Base-by-base conservation (phyloP, 2,113 vertebrate species). In the Hystrix cristata region DNA sequence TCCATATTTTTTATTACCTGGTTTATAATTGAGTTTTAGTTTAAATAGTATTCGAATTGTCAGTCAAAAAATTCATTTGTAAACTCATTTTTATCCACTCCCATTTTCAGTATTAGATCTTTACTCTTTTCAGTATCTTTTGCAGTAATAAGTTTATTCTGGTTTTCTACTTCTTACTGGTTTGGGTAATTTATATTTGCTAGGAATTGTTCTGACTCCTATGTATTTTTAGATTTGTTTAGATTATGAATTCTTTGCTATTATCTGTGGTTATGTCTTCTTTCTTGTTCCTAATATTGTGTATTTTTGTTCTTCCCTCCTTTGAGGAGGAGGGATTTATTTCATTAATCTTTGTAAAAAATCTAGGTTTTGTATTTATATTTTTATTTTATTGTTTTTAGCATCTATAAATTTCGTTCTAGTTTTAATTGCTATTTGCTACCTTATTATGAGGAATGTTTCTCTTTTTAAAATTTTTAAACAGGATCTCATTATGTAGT, bases 151-250 rank as follows among this genome's bases (percentile, higher is more conserved):
- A 59, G 31, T 88, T 92, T 85, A 86, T 86, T 89, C 27, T 86
- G 34, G 19, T 43, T 88, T 92, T 78, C 65, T 5, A 51, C 3
- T 88, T 83, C 55, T 89, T 55, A 87, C 15, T 55, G 79, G 34
- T 53, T 94, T 95, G 69, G 64, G 34, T 64, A 27, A 93, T 84
- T 93, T 91, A 12, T 93, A 51, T 84, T 84, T 91, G 67, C 46
- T 60, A 67, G 55, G 16, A 84, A 74, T 48, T 16, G 82, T 92
- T 55, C 13, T 64, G n/a, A 51, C 69, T 59, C 18, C 9, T 82
- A 5, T 38, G 27, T 62, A 65, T 34, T 90, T 92, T 94, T 92
- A 55, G 62, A 60, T 72, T 76, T 82, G 34, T 87, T 79, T 55
- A 34, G 79, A 78, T 19, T 80, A 76, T 62, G 34, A 60, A 25